A percentile compares a stretch with the other conserved stretches of the same genome.
Conservation (phyloP, 2,113 vertebrate genomes). For the Sceloporus undulatus region DNA sequence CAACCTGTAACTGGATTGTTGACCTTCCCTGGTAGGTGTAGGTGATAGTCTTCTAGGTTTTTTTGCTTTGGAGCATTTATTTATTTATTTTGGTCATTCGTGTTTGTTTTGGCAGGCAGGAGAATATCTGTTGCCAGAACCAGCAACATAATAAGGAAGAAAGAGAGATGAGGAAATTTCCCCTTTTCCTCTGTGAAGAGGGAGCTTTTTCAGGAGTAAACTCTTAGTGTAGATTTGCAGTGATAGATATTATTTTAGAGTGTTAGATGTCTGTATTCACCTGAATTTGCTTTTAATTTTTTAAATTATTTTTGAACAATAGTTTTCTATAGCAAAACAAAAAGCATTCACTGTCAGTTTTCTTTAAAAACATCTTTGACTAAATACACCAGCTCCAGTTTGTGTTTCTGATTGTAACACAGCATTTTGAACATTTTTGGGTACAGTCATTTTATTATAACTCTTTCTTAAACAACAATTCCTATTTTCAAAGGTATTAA, state of each 20-base stretch:
- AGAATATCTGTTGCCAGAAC: neutral
- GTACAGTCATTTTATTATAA: no score
- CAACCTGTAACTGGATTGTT: neutral
- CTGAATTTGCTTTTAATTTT: neutral
- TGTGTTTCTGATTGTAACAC: slow-evolving; percentile 36
- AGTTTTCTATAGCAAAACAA: slow-evolving; percentile 3
- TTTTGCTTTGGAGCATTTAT: no score
- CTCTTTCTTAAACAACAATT: slow-evolving; percentile 37
- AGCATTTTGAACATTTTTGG: no score
- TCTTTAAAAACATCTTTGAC: neutral
- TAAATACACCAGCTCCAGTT: neutral
- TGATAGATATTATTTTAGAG: neutral
- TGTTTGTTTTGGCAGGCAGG: neutral
- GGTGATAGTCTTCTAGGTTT: neutral
- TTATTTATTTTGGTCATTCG: no score
- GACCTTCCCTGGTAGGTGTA: no score
- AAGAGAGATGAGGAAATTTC: neutral
- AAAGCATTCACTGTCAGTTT: neutral
- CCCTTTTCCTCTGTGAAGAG: neutral
- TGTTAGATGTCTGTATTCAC: neutral
- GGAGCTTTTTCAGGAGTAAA: neutral
- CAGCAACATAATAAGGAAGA: neutral
- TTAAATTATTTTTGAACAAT: neutral
- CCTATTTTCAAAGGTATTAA: neutral
- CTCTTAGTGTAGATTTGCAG: neutral